Evolutionary conservation across 2,888 invertebrate species (phyloP).

Genomic region (Phyto melanocephala): DNA sequence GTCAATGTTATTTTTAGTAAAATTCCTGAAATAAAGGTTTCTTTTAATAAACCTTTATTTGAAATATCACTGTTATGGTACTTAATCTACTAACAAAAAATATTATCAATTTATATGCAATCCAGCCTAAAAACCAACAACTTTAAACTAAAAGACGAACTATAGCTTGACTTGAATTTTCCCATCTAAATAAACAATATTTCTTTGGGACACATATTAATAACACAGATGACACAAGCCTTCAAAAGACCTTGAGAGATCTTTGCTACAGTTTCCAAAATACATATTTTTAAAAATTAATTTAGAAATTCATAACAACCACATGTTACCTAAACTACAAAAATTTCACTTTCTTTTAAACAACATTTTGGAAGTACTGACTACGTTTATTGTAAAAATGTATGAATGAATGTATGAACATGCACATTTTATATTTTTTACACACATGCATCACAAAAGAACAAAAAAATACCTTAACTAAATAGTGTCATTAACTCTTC

Average conservation of each 20-base stretch:
- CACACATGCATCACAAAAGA: not conserved
- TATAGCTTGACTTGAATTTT: too few species aligned
- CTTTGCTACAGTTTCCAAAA: not conserved
- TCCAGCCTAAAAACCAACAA: too few species aligned
- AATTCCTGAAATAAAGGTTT: too few species aligned
- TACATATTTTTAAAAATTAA: not conserved
- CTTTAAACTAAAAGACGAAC: too few species aligned
- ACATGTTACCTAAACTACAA: not conserved
- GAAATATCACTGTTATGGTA: too few species aligned
- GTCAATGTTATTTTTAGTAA: too few species aligned
- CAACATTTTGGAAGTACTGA: constrained; percentile 43
- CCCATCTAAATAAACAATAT: too few species aligned
- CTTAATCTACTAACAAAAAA: too few species aligned
- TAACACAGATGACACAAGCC: not conserved
- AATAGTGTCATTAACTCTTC: constrained; percentile 50
- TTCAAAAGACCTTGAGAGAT: constrained; percentile 38
- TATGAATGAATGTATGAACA: not conserved
- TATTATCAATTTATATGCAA: too few species aligned
- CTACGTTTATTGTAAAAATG: not conserved
- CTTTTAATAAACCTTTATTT: too few species aligned
- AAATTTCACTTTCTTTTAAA: constrained; percentile 57
- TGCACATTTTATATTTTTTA: constrained; percentile 43
- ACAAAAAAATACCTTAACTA: constrained; percentile 25
- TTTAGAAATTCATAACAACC: constrained; percentile 36
- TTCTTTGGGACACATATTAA: not conserved